Base-by-base conservation (phyloP, 1,140 invertebrate genomes). In the Ips nitidus region DNA sequence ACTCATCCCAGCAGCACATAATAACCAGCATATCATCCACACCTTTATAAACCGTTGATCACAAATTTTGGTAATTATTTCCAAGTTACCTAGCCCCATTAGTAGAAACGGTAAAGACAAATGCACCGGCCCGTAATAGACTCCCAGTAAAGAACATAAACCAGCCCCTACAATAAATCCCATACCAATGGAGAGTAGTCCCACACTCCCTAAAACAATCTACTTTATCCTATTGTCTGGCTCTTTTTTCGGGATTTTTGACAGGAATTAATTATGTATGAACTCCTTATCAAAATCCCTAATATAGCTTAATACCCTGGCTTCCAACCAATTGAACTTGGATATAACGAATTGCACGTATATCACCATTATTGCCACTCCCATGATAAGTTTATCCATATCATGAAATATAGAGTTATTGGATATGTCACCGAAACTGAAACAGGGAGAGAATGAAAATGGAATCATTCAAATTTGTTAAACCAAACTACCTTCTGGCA, bases 11-110 rank as follows among this genome's bases (percentile, higher is more conserved):
- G 77, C 87, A 88, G 68, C 90, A 88, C 84, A 91, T 86, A 83
- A 93, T 90, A 2, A 94, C 86, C 83, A 93, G 90, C 84, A 92
- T 91, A 81, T 94, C 89, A 78, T 94, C 90, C 63, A 93, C 86
- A 52, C 91, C 91, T 71, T 22, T 22, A 40, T 8, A 71, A 71
- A 71, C 37, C 37, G 37, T 55, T 50, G 45, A 50, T 50, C 7
- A 50, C 6, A 50, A 50, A 3, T 50, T 50, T 1, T 1, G 7
- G 45, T 6, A 3, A 50, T 22, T 50, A 50, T 55, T 55, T 55
- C 6, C 8, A 36, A 42, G 6, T 70, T 73, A 80, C 78, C 80
- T 5, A 92, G 84, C 75, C 92, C 92, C 83, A 94, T 87, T 40
- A 94, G 77, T 52, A 94, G 82, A 82, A 94, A 93, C 4, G 92